A percentile compares a stretch with the other conserved stretches of the same genome.
These are phyloP conservation scores for Temnothorax unifasciatus DNA, from an alignment of 2,888 invertebrate genomes.

Conservation along the genomic window DNA sequence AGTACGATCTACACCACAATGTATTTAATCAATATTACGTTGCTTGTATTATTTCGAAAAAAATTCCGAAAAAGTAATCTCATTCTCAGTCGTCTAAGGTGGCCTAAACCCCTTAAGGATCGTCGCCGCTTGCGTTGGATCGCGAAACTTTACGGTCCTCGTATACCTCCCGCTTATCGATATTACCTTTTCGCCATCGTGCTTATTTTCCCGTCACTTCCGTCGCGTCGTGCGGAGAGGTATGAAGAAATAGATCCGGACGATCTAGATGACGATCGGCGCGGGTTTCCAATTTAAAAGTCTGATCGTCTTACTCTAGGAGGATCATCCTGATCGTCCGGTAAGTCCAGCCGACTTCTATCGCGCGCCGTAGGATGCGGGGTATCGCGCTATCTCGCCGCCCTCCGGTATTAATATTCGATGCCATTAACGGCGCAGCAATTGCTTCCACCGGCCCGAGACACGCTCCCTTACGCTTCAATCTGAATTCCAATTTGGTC, in stretches of 20 bases:
- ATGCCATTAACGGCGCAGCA: constrained; percentile 37
- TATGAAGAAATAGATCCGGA: not conserved
- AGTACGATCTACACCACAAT: too few relatives aligned
- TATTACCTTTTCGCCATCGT: constrained; percentile 2
- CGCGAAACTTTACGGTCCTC: constrained; percentile 16
- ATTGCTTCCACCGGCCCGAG: constrained; percentile 24
- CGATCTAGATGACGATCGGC: not conserved
- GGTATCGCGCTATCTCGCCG: not conserved
- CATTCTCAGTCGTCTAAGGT: too few relatives aligned
- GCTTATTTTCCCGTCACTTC: not conserved
- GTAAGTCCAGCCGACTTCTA: not conserved
- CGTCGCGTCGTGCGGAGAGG: not conserved
- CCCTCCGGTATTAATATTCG: constrained; percentile 37
- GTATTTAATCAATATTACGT: too few relatives aligned
- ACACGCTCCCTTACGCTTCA: constrained; percentile 44
- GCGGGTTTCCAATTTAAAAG: constrained; percentile 15
- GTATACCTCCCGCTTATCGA: not conserved
- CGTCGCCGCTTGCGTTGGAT: not conserved
- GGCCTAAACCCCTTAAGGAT: not conserved
- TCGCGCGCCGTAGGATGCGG: not conserved
- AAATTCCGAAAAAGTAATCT: too few relatives aligned
- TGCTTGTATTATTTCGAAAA: too few relatives aligned
- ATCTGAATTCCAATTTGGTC: constrained; percentile 52
- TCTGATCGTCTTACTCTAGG: not conserved
- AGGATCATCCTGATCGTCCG: not conserved